A percentile compares a stretch with the other conserved stretches of the same genome.
phyloP scores from a whole-genome alignment of 1,140 invertebrate species.

The Brachystomella parvula region DNA sequence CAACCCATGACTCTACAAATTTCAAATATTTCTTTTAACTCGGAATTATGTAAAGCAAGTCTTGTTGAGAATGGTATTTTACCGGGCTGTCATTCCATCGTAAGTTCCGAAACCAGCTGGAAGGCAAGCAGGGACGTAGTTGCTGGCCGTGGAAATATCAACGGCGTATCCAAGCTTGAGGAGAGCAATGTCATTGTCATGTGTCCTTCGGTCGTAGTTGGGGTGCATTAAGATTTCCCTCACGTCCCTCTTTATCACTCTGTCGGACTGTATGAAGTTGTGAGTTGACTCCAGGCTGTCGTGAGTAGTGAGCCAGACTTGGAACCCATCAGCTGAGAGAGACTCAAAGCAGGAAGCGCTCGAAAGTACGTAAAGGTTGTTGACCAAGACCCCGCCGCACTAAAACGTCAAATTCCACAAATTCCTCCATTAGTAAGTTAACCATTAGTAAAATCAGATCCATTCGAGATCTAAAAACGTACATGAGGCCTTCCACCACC shows the following conservation, averaged over 20 bases:
- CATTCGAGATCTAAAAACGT: background rate
- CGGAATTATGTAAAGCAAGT: background rate
- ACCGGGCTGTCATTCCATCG: background rate
- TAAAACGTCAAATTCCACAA: constrained; percentile 1
- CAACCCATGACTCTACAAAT: constrained; percentile 14
- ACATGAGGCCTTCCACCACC: constrained; percentile 33
- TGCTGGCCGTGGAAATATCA: constrained; percentile 25
- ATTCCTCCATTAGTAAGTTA: constrained; percentile 8
- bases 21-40: background rate
- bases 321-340: constrained; percentile 20
- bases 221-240: constrained; percentile 34
- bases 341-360: constrained; percentile 15
- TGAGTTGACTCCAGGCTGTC: constrained; percentile 12
- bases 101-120: constrained; percentile 24
- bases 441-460: background rate
- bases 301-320: constrained; percentile 36
- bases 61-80: background rate
- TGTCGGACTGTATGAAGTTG: background rate
- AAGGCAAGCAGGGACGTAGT: constrained; percentile 30
- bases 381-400: constrained; percentile 8
- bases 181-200: constrained; percentile 35
- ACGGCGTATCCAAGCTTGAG: constrained; percentile 19
- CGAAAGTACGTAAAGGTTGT: constrained; percentile 13
- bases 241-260: constrained; percentile 12
- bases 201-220: constrained; percentile 27